These are phyloP conservation scores for Megaustenia siamemsis DNA, from an alignment of 2,888 invertebrate genomes.

Conservation along the genomic window DNA sequence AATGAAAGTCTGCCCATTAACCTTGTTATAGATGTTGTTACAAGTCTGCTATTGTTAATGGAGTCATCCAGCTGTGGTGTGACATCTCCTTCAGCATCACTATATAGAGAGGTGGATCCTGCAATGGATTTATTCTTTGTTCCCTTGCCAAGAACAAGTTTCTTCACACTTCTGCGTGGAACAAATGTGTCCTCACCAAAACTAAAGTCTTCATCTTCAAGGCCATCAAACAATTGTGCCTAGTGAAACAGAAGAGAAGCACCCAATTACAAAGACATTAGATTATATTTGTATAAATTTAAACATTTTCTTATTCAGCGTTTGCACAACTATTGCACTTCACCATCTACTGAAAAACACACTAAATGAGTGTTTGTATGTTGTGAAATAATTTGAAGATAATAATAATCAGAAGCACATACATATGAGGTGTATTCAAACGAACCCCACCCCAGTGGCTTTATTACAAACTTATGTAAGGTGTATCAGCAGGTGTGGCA, in stretches of 20 bases:
- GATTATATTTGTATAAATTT: too few species aligned
- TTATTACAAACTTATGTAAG: too few species aligned
- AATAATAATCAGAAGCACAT: too few species aligned
- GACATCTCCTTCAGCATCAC: conserved; percentile 61
- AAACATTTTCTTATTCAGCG: too few species aligned
- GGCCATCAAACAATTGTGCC: conserved; percentile 87
- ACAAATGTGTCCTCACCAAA: conserved; percentile 81
- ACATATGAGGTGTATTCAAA: too few species aligned
- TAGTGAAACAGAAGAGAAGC: conserved; percentile 52
- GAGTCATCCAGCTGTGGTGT: conserved; percentile 20
- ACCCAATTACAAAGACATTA: too few species aligned
- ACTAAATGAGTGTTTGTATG: too few species aligned
- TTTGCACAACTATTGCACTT: too few species aligned
- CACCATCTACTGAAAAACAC: too few species aligned
- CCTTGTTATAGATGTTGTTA: conserved; percentile 55
- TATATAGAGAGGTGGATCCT: conserved; percentile 62
- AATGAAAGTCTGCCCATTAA: conserved; percentile 6
- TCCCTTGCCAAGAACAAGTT: conserved; percentile 85
- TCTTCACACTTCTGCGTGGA: conserved; percentile 84
- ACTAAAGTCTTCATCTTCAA: conserved; percentile 86
- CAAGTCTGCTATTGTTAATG: not conserved
- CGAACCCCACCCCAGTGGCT: too few species aligned
- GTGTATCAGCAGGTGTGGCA: too few species aligned
- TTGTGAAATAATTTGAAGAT: too few species aligned
- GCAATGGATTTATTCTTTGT: conserved; percentile 33